Percentiles rank a stretch among this genome's conserved stretches.
These are phyloP conservation scores for Tiliacea citrago DNA, from an alignment of 2,888 invertebrate species.

Conservation along the genomic window DNA sequence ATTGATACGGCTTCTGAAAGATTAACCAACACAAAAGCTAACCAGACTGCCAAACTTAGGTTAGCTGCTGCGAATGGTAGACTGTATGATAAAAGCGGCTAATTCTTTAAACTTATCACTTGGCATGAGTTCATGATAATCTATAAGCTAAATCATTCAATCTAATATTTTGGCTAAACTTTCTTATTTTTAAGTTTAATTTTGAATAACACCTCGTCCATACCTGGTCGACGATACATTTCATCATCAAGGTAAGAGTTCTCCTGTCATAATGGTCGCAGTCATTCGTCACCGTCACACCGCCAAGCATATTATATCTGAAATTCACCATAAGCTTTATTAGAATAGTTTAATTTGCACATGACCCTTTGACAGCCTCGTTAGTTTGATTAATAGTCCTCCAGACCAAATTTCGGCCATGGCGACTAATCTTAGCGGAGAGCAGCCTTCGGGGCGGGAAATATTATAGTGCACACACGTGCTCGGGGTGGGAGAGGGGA, in stretches of 20 bases:
- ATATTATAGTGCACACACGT: too few species aligned
- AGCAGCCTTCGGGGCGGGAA: too few species aligned
- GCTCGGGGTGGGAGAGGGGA: too few species aligned
- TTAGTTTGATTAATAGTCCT: neutral
- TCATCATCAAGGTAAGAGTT: constrained; percentile 90
- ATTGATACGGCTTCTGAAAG: neutral
- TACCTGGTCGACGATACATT: constrained; percentile 87
- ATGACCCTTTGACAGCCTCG: neutral
- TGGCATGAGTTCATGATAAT: neutral
- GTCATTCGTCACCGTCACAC: constrained; percentile 88
- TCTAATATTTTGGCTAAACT: neutral
- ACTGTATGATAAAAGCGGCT: neutral
- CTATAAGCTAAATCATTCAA: neutral
- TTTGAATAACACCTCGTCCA: neutral
- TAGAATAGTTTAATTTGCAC: neutral
- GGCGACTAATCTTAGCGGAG: too few species aligned
- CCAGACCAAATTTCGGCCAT: too few species aligned
- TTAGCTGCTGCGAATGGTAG: neutral
- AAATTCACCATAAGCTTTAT: neutral
- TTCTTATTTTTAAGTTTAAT: neutral
- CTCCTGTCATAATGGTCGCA: constrained; percentile 89
- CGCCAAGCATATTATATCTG: constrained; percentile 92
- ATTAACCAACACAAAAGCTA: neutral
- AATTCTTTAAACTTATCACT: neutral
- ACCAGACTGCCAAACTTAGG: neutral